Evolutionary conservation across 2,797 vertebrate genomes (phyloP), one percentile per base, ranked within the genome.

Genomic region (Chaetophractus vellerosus): DNA sequence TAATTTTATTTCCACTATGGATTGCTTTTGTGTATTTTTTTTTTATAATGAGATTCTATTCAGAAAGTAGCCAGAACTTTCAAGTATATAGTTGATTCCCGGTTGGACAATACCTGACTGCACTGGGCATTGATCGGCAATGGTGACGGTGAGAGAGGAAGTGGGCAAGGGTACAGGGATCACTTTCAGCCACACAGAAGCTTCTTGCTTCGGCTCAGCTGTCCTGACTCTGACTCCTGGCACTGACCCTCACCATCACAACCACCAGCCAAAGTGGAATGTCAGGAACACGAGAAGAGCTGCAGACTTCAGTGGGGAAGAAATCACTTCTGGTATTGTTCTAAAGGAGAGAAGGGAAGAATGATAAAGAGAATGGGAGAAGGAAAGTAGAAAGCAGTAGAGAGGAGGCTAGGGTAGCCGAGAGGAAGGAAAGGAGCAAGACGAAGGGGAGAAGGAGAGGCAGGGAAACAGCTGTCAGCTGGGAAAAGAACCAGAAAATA

Each of bases 281-380:
- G 14, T 7, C 10, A 63, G 24, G 12, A 24, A 10, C 31, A 36
- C 0, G 0, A 2, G 75, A 75, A 38, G 36, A 50, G 31, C 66
- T 14, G 26, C 21, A 45, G 28, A 48, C 59, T 76, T 78, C 24
- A 38, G 1, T 68, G n/a, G 2, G 21, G 8, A 57, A 81, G 12
- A 6, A 41, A 31, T 23, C 21, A 5, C 11, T 52, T 72, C 18
- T 75, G 78, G 48, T 38, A 80, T 83, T 66, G 12, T 9, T 75
- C 26, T 12, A 16, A 61, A 48, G 74, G 28, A 88, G 31, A 83
- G 81, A 83, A 41, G 64, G 28, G 84, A 33, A 88, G 94, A 76
- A 41, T 21, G 31, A 28, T 16, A 38, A 63, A 36, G 2, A 36
- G 23, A n/a, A 45, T n/a, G 38, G 15, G 24, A 64, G 23, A 36